phyloP scores from a whole-genome alignment of 2,888 invertebrate species.

The Drosophila anomalata region DNA sequence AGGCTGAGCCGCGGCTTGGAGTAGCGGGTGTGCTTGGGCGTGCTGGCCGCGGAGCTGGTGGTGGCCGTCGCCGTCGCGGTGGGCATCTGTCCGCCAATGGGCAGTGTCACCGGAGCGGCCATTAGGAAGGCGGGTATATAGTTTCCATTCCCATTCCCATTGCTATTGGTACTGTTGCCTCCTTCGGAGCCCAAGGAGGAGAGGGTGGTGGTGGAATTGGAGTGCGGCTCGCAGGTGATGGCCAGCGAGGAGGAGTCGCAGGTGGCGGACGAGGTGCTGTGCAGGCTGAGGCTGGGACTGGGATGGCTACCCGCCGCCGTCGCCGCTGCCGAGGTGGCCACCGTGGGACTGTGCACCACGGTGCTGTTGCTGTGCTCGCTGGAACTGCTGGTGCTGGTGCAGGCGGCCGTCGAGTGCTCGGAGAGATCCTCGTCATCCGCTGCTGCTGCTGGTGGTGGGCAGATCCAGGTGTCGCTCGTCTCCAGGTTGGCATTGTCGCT shows the following conservation, averaged over 20 bases:
- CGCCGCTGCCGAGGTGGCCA: conserved; percentile 18
- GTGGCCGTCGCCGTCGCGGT: conserved; percentile 23
- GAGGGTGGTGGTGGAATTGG: conserved; percentile 44
- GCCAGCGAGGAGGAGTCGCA: conserved; percentile 26
- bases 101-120: conserved; percentile 78
- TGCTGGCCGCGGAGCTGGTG: conserved; percentile 80
- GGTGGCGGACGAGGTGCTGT: conserved; percentile 56
- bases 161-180: conserved; percentile 35
- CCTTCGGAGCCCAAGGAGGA: conserved; percentile 56
- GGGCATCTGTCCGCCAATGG: conserved; percentile 62
- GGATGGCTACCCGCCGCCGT: conserved; percentile 3
- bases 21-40: conserved; percentile 82
- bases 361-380: conserved; percentile 82
- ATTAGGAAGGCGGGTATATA: conserved; percentile 78
- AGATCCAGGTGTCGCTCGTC: conserved; percentile 41
- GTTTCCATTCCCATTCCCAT: conserved; percentile 58
- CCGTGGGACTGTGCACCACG: conserved; percentile 79
- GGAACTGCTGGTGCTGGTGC: conserved; percentile 82
- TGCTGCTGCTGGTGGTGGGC: conserved; percentile 31
- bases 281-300: conserved; percentile 78
- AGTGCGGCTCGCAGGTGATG: conserved; percentile 49
- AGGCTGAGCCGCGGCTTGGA: conserved; percentile 83
- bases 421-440: conserved; percentile 80
- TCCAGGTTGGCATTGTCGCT: conserved; percentile 74
- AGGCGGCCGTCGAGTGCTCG: conserved; percentile 79